A percentile compares a stretch with the other conserved stretches of the same genome.
Evolutionary conservation across 2,888 invertebrate genomes (phyloP).

Genomic region (Esperia sulphurella): DNA sequence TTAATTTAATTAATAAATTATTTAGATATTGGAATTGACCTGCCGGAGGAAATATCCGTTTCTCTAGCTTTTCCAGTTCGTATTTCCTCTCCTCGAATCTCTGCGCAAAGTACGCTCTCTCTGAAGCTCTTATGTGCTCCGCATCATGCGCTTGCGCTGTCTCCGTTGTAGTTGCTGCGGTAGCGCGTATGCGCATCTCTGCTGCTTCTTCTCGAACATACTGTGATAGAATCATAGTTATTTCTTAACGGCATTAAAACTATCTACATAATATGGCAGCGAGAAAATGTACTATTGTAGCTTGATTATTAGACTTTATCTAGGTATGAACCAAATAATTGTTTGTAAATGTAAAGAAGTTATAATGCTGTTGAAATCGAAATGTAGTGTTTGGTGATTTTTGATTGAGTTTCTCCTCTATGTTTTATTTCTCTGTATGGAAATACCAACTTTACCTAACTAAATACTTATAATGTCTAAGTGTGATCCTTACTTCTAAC

Average conservation of each 20-base stretch:
- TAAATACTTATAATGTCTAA: too few species aligned
- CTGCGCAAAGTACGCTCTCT: slow-evolving; percentile 82
- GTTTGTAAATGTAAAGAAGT: too few species aligned
- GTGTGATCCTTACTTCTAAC: slow-evolving; percentile 76
- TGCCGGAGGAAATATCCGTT: slow-evolving; percentile 84
- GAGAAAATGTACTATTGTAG: too few species aligned
- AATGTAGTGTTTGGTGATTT: too few species aligned
- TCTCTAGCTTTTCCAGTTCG: slow-evolving; percentile 87
- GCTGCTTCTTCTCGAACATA: slow-evolving; percentile 86
- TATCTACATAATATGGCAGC: too few species aligned
- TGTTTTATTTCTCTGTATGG: too few species aligned
- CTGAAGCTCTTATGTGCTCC: slow-evolving; percentile 82
- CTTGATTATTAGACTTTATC: too few species aligned
- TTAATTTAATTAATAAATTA: background rate
- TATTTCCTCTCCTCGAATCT: slow-evolving; percentile 84
- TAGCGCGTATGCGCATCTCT: slow-evolving; percentile 84
- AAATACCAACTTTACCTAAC: too few species aligned
- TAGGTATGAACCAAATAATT: too few species aligned
- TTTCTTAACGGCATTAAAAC: too few species aligned
- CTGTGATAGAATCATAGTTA: slow-evolving; percentile 37
- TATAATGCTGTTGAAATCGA: too few species aligned
- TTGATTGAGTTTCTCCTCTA: too few species aligned
- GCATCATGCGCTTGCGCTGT: slow-evolving; percentile 84
- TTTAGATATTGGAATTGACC: slow-evolving; percentile 22
- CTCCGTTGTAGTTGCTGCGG: slow-evolving; percentile 83